Percentiles rank a stretch among this genome's conserved stretches.
Conservation (phyloP, 2,113 vertebrate genomes). For the Vimba vimba region DNA sequence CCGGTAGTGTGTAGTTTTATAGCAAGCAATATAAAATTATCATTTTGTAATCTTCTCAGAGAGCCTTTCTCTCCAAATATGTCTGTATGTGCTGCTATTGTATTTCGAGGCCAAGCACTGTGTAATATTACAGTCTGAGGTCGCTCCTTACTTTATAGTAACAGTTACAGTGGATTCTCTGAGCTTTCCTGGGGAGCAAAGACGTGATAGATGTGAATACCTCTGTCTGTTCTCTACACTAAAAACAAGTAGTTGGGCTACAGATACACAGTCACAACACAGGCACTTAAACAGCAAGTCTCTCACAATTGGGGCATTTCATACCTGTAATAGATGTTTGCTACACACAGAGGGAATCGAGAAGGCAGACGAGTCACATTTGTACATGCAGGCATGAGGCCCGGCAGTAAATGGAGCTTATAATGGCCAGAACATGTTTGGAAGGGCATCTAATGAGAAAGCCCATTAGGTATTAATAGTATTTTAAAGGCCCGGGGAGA, state of each 20-base stretch:
- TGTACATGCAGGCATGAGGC: slow-evolving; percentile 62
- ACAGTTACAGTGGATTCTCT: slow-evolving; percentile 10
- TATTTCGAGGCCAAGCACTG: slow-evolving; percentile 20
- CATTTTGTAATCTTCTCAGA: not conserved
- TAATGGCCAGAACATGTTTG: slow-evolving; percentile 73
- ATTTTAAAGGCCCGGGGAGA: slow-evolving; percentile 71
- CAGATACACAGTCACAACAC: slow-evolving; percentile 41
- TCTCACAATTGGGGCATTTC: slow-evolving; percentile 66
- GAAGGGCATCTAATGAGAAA: slow-evolving; percentile 74
- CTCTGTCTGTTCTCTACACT: not conserved
- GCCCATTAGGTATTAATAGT: slow-evolving; percentile 75
- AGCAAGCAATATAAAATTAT: not conserved
- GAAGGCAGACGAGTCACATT: slow-evolving; percentile 69
- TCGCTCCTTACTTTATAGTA: not conserved
- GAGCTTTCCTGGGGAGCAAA: slow-evolving; percentile 3
- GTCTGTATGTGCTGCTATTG: not conserved
- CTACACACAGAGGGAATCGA: slow-evolving; percentile 61
- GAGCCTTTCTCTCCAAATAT: not conserved
- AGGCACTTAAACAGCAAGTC: not conserved
- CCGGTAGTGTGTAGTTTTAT: not conserved
- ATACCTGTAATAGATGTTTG: slow-evolving; percentile 59
- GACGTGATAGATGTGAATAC: not conserved
- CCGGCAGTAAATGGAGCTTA: slow-evolving; percentile 67
- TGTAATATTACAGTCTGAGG: not conserved
- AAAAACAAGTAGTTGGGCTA: slow-evolving; percentile 63